Evolutionary conservation across 1,140 invertebrate species (phyloP), one percentile per base, ranked within the genome.

Genomic region (Hydropsyche tenuis): DNA sequence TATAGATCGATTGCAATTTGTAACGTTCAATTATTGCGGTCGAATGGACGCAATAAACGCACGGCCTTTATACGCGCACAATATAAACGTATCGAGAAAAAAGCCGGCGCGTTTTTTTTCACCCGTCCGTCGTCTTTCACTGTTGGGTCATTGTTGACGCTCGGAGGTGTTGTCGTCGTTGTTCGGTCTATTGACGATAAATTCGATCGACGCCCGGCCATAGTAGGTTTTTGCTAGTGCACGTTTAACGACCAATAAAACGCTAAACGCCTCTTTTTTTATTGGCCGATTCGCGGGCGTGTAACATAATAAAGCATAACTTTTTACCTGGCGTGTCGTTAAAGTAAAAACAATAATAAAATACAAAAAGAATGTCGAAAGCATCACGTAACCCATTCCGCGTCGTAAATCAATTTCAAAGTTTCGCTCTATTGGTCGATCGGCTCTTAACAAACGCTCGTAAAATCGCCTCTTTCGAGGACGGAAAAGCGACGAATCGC

Each of bases 371-470:
- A 51, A 51, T 20, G 14, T 51, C 14, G 46, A 51, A 65, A 56
- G 64, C 66, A 56, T 74, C 66, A 51, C 66, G 68, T 74, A 74
- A 64, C 60, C 51, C 16, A 65, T 65, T 43, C 69, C 71, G 42
- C 45, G 74, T 51, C 42, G 37, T 70, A 73, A 75, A 73, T 75
- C 74, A 75, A 75, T 73, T 73, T 51, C 63, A 62, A 63, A 51
- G 43, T 63, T 72, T 72, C 48, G 51, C 65, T 72, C 73, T 56
- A 75, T 66, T 75, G 73, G 69, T 43, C 27, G 64, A 75, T 75
- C 74, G 64, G 22, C 69, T 68, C 63, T 72, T 69, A 62, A 48
- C 74, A 69, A 46, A 75, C 69, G 64, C 60, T 72, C 70, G 63
- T 63, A 22, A 74, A 73, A 72, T 66, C 25, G 30, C 16, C 56